These are phyloP conservation scores for Dicranocentrus wangi DNA, from an alignment of 2,888 invertebrate species.

Conservation along the genomic window DNA sequence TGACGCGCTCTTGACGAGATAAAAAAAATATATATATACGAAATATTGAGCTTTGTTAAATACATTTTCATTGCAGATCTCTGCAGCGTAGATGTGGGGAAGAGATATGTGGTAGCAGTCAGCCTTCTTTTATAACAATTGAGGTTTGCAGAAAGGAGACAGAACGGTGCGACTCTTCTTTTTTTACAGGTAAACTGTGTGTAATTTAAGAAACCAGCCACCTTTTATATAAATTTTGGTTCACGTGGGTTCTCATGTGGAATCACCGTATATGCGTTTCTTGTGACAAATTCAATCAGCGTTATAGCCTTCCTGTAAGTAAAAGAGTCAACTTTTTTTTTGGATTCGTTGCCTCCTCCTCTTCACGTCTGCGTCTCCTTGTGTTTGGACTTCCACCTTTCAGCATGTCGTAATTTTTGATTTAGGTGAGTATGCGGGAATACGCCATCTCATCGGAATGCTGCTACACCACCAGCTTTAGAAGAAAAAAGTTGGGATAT, in stretches of 20 bases:
- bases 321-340: no score
- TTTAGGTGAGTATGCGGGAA: not conserved
- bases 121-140: slow-evolving; percentile 22
- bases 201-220: slow-evolving; percentile 31
- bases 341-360: not conserved
- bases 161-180: no score
- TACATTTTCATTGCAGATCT: slow-evolving; percentile 50
- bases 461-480: no score
- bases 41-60: slow-evolving; percentile 38
- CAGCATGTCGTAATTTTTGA: slow-evolving; percentile 45
- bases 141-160: no score
- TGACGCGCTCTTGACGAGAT: slow-evolving; percentile 31
- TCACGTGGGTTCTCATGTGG: slow-evolving; percentile 24
- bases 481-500: no score
- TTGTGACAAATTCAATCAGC: not conserved
- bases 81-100: not conserved
- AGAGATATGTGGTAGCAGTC: slow-evolving; percentile 24
- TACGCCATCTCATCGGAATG: not conserved
- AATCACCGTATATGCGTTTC: no score
- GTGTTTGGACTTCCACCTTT: slow-evolving; percentile 32
- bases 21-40: not conserved
- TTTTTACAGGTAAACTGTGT: no score
- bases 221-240: slow-evolving; percentile 15
- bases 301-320: not conserved
- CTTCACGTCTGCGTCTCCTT: slow-evolving; percentile 3